phyloP scores from a whole-genome alignment of 2,797 vertebrate genomes.

The Cheirogaleus major region DNA sequence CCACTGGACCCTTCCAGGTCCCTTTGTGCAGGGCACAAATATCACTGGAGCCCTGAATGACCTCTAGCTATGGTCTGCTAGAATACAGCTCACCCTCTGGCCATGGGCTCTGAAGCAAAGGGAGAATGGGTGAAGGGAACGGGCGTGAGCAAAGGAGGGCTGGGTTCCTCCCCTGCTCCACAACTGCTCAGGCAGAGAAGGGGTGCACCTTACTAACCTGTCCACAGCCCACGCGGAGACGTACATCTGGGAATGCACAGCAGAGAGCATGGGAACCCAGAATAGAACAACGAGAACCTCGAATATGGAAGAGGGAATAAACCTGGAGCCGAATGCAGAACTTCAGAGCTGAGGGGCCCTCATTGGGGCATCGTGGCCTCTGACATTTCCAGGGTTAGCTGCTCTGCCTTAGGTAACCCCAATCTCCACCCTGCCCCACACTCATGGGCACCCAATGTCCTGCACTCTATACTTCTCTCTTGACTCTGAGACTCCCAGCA shows the following conservation, averaged over 20 bases:
- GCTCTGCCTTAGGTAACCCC: background rate
- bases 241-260: background rate
- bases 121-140: background rate
- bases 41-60: background rate
- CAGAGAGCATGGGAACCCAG: background rate
- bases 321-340: background rate
- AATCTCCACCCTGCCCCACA: too few relatives aligned
- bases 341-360: background rate
- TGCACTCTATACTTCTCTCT: background rate
- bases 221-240: background rate
- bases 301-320: background rate
- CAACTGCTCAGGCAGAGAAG: background rate
- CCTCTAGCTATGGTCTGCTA: background rate
- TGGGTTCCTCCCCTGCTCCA: background rate
- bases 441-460: rapidly evolving
- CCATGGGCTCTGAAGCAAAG: background rate
- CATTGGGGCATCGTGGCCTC: background rate
- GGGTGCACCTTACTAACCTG: background rate
- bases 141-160: background rate
- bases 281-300: background rate
- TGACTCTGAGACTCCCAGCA: background rate
- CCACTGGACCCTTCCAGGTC: background rate
- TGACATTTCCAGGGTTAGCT: background rate
- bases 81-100: background rate
- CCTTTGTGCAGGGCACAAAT: background rate